Base-by-base conservation (phyloP, 2,797 vertebrate species). In the Melanotaenia pygmaea region DNA sequence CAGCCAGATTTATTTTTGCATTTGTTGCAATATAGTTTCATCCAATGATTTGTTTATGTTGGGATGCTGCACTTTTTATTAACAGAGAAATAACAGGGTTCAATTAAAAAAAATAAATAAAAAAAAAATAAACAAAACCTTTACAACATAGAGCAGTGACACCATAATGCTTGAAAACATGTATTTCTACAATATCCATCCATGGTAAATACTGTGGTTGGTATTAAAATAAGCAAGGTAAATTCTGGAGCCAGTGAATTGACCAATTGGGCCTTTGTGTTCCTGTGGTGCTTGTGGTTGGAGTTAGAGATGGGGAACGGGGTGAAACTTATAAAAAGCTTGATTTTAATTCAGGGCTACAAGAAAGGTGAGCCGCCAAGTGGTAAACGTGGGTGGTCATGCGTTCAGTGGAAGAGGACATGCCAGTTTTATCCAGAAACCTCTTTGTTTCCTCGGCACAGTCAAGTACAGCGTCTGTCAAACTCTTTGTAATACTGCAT, bases 401-500 rank as follows among this genome's bases (percentile, higher is more conserved):
- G 70, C 65, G 61, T 63, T 68, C 26, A 3, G 61, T 64, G 56
- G 64, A 74, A 62, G 56, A 4, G 40, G 26, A 59, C 40, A 56
- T 64, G 68, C 75, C 64, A 61, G 64, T 75, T 72, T 81, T 20
- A 79, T 59, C 70, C 59, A 75, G 78, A 68, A 84, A 77, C 67
- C 72, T 81, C 75, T 76, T 72, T 77, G 80, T 78, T 86, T 84
- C 76, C 70, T 77, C 50, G 37, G 65, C 65, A 70, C 38, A 45
- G 64, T 74, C 8, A 38, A 83, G 70, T 38, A 64, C 54, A 74
- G 63, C 60, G 59, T 71, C 64, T 64, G 84, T 88, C 82, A 84
- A 80, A 77, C 74, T 77, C 74, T 77, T 58, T 57, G 64, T 59
- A 83, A 67, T 53, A 58, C 61, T 30, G 83, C 80, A 90, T 88